Evolutionary conservation across 2,797 vertebrate genomes (phyloP), one percentile per base, ranked within the genome.

Genomic region (Mormyrus hasselquistii): DNA sequence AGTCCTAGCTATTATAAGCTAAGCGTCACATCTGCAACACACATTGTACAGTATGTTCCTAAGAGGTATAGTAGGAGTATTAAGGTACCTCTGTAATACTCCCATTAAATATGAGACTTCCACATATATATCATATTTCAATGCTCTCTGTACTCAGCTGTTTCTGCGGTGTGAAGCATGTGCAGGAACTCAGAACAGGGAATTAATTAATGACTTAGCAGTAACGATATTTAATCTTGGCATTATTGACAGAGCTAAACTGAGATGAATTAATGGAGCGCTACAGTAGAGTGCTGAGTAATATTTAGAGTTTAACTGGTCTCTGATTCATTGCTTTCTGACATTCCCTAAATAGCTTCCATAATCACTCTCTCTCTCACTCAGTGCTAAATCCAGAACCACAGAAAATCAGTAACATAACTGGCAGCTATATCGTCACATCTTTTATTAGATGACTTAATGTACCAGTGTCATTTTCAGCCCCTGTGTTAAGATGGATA

Each of bases 291-390:
- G 65, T 73, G 65, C 76, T 47, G 76, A 79, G 76, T 79, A 79
- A 79, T 79, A 79, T 79, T 79, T 79, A 47, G 76, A 44, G 41
- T 79, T 79, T 79, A 79, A 79, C 76, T 47, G 76, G 41, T 47
- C 76, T 79, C 76, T 79, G 76, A 79, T 79, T 79, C 38, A 79
- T 79, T 79, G 76, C 76, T 79, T 41, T 79, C 76, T 79, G 76
- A 79, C 76, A 79, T 79, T 79, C 76, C 76, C 76, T 79, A 79
- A 79, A 79, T 79, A 79, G 76, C 76, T 79, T 19, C 19, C 76
- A 79, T 44, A 47, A 79, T 79, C 76, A 44, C 41, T 79, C 76
- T 79, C 73, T 79, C 76, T 79, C 76, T 47, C 76, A 41, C 76
- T 47, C 76, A 3, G 76, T 47, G 76, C 76, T 79, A 79, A 41